Evolutionary conservation across 2,113 vertebrate genomes (phyloP).

Genomic region (Jacana jacana): DNA sequence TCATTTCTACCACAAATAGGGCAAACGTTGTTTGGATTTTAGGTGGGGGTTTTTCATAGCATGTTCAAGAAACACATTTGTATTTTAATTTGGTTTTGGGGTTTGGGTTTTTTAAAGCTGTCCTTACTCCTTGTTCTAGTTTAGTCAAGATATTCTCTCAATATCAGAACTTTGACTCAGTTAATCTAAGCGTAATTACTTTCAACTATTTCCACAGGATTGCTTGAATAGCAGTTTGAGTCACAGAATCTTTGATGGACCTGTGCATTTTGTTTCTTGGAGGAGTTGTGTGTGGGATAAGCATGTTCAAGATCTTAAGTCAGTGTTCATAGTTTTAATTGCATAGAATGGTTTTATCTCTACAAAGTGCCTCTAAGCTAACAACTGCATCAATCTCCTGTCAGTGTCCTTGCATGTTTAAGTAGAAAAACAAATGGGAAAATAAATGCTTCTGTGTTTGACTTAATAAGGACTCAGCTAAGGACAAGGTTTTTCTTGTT

Average conservation of each 20-base stretch:
- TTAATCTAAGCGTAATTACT: not conserved
- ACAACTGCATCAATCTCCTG: not conserved
- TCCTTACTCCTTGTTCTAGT: not conserved
- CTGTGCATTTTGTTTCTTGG: not conserved
- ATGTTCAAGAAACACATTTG: not conserved
- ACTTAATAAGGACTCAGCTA: not conserved
- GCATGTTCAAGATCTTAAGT: not conserved
- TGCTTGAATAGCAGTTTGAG: not conserved
- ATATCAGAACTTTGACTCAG: not conserved
- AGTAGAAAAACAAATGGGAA: not conserved
- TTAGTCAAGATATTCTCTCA: not conserved
- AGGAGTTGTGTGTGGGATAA: not conserved
- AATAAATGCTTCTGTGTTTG: not conserved
- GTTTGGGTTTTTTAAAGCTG: not conserved
- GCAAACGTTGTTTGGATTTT: fast-evolving
- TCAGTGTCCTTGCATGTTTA: not conserved
- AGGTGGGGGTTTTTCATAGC: fast-evolving
- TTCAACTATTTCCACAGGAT: not conserved
- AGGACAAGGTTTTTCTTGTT: not conserved
- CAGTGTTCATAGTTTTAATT: not conserved
- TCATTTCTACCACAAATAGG: not conserved
- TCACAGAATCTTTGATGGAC: not conserved
- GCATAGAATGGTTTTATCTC: not conserved
- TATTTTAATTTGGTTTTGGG: not conserved
- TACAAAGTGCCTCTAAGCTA: not conserved